phyloP scores from a whole-genome alignment of 2,113 vertebrate genomes.

The Macrotis lagotis region DNA sequence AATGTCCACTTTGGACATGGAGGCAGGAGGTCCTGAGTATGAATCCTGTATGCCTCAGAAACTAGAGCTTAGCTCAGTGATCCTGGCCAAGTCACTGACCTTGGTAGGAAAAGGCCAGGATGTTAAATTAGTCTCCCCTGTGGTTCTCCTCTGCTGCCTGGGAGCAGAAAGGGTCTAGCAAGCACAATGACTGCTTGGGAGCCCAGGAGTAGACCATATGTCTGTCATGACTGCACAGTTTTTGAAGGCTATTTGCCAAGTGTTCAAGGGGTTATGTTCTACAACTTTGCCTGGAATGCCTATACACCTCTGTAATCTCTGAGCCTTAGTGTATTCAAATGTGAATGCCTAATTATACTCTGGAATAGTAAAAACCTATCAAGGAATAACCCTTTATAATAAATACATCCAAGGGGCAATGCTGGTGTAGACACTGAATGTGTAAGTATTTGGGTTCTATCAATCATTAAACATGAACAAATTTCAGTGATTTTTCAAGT shows the following conservation, averaged over 20 bases:
- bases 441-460: constrained; percentile 61
- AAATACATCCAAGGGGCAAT: neutral
- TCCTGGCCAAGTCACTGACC: neutral
- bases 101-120: neutral
- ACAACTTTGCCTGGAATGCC: neutral
- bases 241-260: neutral
- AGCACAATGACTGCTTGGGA: neutral
- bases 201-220: neutral
- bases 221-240: neutral
- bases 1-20: neutral
- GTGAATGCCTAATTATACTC: neutral
- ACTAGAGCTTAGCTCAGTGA: neutral
- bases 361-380: neutral
- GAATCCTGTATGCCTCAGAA: neutral
- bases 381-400: neutral
- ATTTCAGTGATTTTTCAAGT: constrained; percentile 61
- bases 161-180: neutral
- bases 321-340: neutral
- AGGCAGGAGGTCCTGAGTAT: neutral
- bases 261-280: neutral
- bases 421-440: neutral
- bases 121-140: neutral
- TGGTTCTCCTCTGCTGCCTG: neutral
- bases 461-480: constrained; percentile 71
- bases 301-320: neutral